Conservation (phyloP, 1,140 invertebrate species). For the Leptoteleia sp. region DNA sequence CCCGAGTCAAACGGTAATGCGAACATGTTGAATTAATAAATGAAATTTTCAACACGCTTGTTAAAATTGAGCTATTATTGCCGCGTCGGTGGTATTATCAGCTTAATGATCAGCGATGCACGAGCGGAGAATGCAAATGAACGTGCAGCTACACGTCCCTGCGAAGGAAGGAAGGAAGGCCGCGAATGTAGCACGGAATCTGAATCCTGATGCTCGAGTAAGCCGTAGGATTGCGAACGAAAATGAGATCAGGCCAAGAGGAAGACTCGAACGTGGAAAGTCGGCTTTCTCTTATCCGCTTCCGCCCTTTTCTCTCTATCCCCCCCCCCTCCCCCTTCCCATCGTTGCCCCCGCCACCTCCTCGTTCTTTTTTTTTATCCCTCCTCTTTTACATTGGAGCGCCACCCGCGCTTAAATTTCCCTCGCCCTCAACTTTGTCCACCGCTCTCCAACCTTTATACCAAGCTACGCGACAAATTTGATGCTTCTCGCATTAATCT, state of each 20-base stretch:
- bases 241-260: constrained; percentile 71
- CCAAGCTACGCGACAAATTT: constrained; percentile 68
- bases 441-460: constrained; percentile 62
- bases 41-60: constrained; percentile 63
- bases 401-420: constrained; percentile 32
- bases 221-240: constrained; percentile 63
- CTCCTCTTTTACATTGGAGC: too few species aligned
- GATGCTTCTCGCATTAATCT: constrained; percentile 69
- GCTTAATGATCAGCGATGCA: constrained; percentile 64
- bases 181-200: constrained; percentile 54
- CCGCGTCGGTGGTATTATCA: constrained; percentile 53
- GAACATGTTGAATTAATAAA: constrained; percentile 66
- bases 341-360: background rate
- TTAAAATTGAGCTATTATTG: constrained; percentile 64
- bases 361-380: constrained; percentile 35
- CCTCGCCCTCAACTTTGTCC: constrained; percentile 15
- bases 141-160: constrained; percentile 42
- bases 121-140: constrained; percentile 62
- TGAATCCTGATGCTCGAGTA: constrained; percentile 67
- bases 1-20: constrained; percentile 32
- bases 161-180: constrained; percentile 43
- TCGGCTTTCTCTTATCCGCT: constrained; percentile 46
- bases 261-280: constrained; percentile 64
- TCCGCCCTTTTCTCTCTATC: background rate
- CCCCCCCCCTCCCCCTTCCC: background rate